Evolutionary conservation across 2,797 vertebrate genomes (phyloP), one percentile per base, ranked within the genome.

Genomic region (Sebastes elongatus): DNA sequence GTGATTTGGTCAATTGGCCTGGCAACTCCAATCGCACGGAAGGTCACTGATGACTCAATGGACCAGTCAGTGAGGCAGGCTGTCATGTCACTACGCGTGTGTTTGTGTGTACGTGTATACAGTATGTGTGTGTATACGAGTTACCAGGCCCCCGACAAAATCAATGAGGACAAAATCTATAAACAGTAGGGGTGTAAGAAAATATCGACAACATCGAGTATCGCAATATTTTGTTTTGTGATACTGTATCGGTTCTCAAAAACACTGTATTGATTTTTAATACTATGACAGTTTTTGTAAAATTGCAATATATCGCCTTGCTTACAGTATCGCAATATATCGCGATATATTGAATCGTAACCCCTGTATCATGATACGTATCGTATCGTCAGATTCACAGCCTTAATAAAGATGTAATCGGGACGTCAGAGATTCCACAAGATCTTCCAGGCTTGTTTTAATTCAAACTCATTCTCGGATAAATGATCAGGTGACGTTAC

Each of bases 1-100:
- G 90, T 94, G 95, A 96, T 95, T 96, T 96, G 95, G 95, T 96
- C 95, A 95, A 95, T 95, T 95, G 94, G 95, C 89, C 92, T 93
- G 92, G 92, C 95, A 95, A 89, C 89, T 95, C 89, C 90, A 92
- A 95, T 96, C 89, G 86, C 89, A 92, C 49, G 78, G 89, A 93
- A 93, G 95, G 93, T 94, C 94, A 93, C 27, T 94, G 93, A 95
- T 93, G 94, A 94, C 90, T 94, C 92, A 93, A 90, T 93, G 93
- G 95, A 94, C 89, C 90, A 88, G 88, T 93, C 90, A 87, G 82
- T 82, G 86, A 90, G 88, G 74, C 82, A 78, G 89, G 80, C 88
- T 92, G 84, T 92, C 88, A 86, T 88, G 89, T 91, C 86, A 82
- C 75, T 73, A 33, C 55, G 71, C 7, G 80, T 77, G 71, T 76